These are phyloP conservation scores for Agrilus planipennis DNA, from an alignment of 1,140 invertebrate species.

Conservation along the genomic window DNA sequence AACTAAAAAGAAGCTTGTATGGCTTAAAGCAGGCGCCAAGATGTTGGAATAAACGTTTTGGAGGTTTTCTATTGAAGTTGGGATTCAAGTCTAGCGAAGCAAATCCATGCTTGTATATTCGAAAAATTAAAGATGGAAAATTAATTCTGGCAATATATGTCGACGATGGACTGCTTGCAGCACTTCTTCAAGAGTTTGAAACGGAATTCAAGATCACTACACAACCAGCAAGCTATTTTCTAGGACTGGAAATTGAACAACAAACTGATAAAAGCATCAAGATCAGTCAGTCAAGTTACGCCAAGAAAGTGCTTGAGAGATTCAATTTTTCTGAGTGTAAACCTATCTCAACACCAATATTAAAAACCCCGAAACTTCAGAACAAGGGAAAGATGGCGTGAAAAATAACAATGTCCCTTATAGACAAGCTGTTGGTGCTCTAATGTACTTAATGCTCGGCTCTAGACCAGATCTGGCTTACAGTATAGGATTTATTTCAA, in stretches of 20 bases:
- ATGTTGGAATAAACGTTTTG: conserved; percentile 24
- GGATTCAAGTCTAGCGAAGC: conserved; percentile 15
- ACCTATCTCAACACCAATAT: not conserved
- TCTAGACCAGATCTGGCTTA: conserved; percentile 32
- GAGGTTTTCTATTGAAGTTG: conserved; percentile 14
- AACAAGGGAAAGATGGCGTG: not conserved
- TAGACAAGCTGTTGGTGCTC: conserved; percentile 29
- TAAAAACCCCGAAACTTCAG: conserved; percentile 1
- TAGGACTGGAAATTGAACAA: not conserved
- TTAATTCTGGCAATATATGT: conserved; percentile 2
- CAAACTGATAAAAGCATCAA: not conserved
- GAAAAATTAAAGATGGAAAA: not conserved
- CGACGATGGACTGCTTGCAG: conserved; percentile 5
- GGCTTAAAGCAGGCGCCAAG: conserved; percentile 30
- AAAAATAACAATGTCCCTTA: conserved; percentile 24
- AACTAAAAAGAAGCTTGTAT: conserved; percentile 30
- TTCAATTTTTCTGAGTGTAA: not conserved
- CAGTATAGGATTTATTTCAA: conserved; percentile 25
- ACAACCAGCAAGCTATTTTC: not conserved
- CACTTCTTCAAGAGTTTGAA: not conserved
- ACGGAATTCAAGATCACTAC: too few species aligned
- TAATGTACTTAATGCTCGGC: conserved; percentile 31
- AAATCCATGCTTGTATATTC: conserved; percentile 20
- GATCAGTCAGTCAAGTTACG: not conserved
- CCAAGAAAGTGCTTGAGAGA: not conserved